Base-by-base conservation (phyloP, 2,113 vertebrate genomes). In the Pseudorhombus dupliciocellatus region DNA sequence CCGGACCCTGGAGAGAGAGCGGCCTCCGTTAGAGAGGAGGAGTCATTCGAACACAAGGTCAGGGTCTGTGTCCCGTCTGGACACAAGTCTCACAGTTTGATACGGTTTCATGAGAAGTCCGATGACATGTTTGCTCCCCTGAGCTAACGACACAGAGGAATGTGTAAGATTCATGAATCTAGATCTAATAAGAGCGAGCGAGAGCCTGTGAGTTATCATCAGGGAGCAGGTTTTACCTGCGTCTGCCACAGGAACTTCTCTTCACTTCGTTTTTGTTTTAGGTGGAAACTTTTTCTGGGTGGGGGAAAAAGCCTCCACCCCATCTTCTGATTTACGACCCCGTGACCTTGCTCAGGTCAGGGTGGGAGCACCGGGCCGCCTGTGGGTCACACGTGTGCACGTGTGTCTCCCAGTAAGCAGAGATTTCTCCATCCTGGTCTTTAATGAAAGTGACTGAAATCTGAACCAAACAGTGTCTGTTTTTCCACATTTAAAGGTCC, bases 61-160 rank as follows among this genome's bases (percentile, higher is more conserved):
- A 75, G 54, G 16, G 70, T 67, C 67, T 64, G 70, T 64, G 70
- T 73, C 77, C 66, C 48, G 78, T 83, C 79, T 74, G 85, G 84
- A 85, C 84, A 53, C 53, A 51, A 15, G 59, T 61, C 75, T 75
- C 77, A 82, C 61, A 79, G 69, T 85, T 81, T 84, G 81, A 90
- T 85, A 74, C 64, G 53, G 69, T 87, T 86, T 86, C 77, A 83
- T 65, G 40, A 73, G 82, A 72, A 68, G 57, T 58, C 56, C 53
- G 59, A 56, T 25, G 80, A 66, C 70, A 70, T 73, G 72, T 75
- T 86, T 75, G 60, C 51, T 73, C 76, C 73, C 44, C 68, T 48
- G 55, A 2, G 40, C 40, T 44, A 15, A 44, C 18, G 3, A 18
- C 34, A 2, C 0, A 5, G 40, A 81, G 64, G 63, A 87, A 81